Evolutionary conservation across 2,888 invertebrate genomes (phyloP).

Genomic region (Sepiola atlantica): DNA sequence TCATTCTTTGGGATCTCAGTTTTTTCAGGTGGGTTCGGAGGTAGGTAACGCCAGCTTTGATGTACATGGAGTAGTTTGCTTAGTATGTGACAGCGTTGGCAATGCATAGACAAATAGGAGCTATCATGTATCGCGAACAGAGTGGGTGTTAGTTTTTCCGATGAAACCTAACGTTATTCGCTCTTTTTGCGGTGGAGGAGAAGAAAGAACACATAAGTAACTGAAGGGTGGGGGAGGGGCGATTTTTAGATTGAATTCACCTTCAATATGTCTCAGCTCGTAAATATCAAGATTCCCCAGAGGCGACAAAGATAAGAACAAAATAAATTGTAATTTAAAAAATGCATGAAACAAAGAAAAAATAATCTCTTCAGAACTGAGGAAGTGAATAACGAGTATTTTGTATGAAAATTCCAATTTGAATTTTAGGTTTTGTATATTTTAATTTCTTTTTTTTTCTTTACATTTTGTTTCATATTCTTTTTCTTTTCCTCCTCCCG

Average conservation of each 20-base stretch:
- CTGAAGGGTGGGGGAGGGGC: neutral
- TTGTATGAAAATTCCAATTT: conserved; percentile 32
- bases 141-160: neutral
- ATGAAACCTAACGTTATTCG: neutral
- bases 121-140: neutral
- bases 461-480: neutral
- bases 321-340: neutral
- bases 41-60: no score
- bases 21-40: no score
- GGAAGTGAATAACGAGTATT: neutral
- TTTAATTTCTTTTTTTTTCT: neutral
- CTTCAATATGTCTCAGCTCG: neutral
- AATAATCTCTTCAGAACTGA: neutral
- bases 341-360: neutral
- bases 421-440: neutral
- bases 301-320: neutral
- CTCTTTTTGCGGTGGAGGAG: neutral
- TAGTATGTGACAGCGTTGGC: no score
- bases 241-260: neutral
- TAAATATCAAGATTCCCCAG: neutral
- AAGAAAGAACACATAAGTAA: neutral
- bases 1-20: no score
- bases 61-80: no score
- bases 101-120: no score
- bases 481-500: neutral